These are phyloP conservation scores for Clusia tigrina DNA, from an alignment of 2,888 invertebrate genomes.

Conservation along the genomic window DNA sequence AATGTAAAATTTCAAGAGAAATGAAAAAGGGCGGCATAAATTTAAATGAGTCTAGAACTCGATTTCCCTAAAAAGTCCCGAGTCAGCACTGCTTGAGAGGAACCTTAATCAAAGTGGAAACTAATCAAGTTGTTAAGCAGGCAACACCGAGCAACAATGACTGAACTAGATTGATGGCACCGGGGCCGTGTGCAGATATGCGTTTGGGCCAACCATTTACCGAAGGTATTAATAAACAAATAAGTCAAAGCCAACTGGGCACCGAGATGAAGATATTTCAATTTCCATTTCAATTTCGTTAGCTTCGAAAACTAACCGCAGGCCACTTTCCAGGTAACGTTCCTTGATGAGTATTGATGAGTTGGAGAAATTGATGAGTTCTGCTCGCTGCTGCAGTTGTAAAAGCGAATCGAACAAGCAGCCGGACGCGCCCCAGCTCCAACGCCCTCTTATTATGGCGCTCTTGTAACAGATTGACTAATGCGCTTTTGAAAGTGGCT, in stretches of 20 bases:
- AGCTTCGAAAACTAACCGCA: conserved; percentile 1
- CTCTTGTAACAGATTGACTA: conserved; percentile 39
- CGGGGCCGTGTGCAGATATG: background rate
- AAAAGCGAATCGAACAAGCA: conserved; percentile 28
- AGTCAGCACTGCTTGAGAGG: background rate
- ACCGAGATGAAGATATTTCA: conserved; percentile 2
- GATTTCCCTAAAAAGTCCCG: background rate
- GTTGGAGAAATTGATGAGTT: conserved; percentile 57
- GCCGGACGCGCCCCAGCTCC: conserved; percentile 42
- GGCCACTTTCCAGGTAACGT: conserved; percentile 18
- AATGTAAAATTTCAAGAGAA: background rate
- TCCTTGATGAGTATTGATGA: conserved; percentile 58
- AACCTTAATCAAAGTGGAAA: background rate
- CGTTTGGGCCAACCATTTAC: background rate
- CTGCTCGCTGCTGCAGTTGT: conserved; percentile 30
- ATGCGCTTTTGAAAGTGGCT: conserved; percentile 54
- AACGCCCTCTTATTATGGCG: conserved; percentile 38
- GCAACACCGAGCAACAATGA: background rate
- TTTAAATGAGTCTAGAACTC: conserved; percentile 10
- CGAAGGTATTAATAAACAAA: background rate
- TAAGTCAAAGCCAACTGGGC: background rate
- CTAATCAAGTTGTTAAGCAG: conserved; percentile 8
- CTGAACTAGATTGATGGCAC: conserved; percentile 8
- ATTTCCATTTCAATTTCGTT: background rate
- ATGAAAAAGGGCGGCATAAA: background rate